These are phyloP conservation scores for Echinarachnius parma DNA, from an alignment of 53 echinoderm and acorn worm genomes.

Conservation along the genomic window DNA sequence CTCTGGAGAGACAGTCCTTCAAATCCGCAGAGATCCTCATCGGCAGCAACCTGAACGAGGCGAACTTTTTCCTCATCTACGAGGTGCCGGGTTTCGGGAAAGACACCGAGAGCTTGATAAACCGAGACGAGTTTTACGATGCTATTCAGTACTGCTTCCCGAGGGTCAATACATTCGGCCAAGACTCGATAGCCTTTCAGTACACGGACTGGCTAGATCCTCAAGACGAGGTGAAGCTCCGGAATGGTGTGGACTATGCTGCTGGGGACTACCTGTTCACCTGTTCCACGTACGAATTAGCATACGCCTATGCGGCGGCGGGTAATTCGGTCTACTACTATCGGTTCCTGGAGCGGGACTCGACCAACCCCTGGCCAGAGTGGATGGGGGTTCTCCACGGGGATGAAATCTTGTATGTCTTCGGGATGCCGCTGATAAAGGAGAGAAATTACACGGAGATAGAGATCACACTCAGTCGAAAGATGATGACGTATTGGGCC, in stretches of 20 bases:
- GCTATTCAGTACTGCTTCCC: slow-evolving; percentile 60
- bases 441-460: slow-evolving; percentile 55
- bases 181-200: slow-evolving; percentile 77
- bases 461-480: slow-evolving; percentile 68
- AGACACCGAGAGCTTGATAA: slow-evolving; percentile 44
- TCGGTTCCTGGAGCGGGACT: slow-evolving; percentile 63
- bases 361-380: slow-evolving; percentile 76
- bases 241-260: slow-evolving; percentile 65
- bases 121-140: slow-evolving; percentile 51
- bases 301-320: slow-evolving; percentile 62
- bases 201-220: slow-evolving; percentile 86
- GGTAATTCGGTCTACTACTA: slow-evolving; percentile 73
- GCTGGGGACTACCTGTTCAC: slow-evolving; percentile 76
- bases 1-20: slow-evolving; percentile 66
- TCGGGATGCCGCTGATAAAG: slow-evolving; percentile 76
- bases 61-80: slow-evolving; percentile 80
- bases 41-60: slow-evolving; percentile 89
- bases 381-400: slow-evolving; percentile 99
- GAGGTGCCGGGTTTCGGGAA: slow-evolving; percentile 53
- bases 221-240: slow-evolving; percentile 61
- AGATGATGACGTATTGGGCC: slow-evolving; percentile 85
- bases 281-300: slow-evolving; percentile 78
- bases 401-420: slow-evolving; percentile 83
- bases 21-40: slow-evolving; percentile 73
- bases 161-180: slow-evolving; percentile 61